Percentiles rank a stretch among this genome's conserved stretches.
Conservation (phyloP, 2,113 vertebrate genomes). For the Neofelis nebulosa region DNA sequence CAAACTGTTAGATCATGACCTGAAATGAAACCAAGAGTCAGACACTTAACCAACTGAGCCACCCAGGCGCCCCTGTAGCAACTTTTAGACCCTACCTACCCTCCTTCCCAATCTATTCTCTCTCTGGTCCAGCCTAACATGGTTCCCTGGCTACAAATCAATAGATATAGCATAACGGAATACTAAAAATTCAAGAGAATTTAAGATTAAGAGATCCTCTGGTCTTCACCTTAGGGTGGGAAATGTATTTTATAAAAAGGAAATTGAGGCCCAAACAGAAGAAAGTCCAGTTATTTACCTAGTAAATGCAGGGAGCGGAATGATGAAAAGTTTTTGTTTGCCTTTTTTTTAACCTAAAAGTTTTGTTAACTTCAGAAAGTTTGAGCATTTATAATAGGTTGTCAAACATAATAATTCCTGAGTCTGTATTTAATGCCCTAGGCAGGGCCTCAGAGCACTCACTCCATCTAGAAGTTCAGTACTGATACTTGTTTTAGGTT, state of each 20-base stretch:
- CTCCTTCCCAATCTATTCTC: not conserved
- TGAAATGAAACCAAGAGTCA: too few species aligned
- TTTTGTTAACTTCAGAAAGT: not conserved
- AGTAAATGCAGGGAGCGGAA: not conserved
- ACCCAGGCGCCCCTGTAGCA: too few species aligned
- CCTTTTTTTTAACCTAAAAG: not conserved
- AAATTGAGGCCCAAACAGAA: not conserved
- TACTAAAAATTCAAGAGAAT: constrained; percentile 31
- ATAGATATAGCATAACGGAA: not conserved
- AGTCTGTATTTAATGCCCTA: not conserved
- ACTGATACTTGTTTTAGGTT: not conserved
- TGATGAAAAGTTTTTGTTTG: not conserved
- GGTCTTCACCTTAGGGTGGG: not conserved
- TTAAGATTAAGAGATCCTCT: not conserved
- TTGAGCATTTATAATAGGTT: constrained; percentile 29
- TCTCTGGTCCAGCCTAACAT: not conserved
- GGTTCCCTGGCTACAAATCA: constrained; percentile 23
- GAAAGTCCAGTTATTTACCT: constrained; percentile 1
- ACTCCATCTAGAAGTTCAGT: not conserved
- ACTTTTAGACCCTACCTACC: not conserved
- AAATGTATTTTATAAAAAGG: constrained; percentile 47
- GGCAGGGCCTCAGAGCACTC: not conserved
- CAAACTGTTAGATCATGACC: too few species aligned
- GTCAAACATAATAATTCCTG: not conserved
- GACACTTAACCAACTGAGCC: too few species aligned